A percentile compares a stretch with the other conserved stretches of the same genome.
Conservation (phyloP, 2,888 invertebrate species). For the Meliscaeva auricollis region DNA sequence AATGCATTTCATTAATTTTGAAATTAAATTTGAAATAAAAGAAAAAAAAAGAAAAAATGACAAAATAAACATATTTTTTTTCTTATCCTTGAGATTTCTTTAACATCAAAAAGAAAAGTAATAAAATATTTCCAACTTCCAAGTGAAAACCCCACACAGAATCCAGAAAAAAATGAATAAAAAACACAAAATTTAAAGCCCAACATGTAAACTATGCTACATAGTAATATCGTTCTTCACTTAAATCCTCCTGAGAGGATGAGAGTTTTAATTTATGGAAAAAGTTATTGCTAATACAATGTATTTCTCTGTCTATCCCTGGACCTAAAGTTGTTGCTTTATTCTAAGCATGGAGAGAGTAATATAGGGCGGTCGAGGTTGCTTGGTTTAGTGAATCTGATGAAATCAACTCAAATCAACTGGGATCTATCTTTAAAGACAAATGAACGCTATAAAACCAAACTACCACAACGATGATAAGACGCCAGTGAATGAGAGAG, state of each 20-base stretch:
- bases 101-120: not conserved
- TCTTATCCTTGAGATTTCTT: not conserved
- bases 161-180: not conserved
- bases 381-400: slow-evolving; percentile 12
- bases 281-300: slow-evolving; percentile 65
- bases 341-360: not conserved
- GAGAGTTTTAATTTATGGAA: slow-evolving; percentile 67
- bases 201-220: not conserved
- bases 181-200: not conserved
- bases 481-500: not conserved
- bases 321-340: not conserved
- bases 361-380: not conserved
- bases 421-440: slow-evolving; percentile 33
- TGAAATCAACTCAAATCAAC: slow-evolving; percentile 53
- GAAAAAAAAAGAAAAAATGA: not conserved
- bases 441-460: slow-evolving; percentile 38
- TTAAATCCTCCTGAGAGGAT: slow-evolving; percentile 33
- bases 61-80: slow-evolving; percentile 4
- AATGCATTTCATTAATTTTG: slow-evolving; percentile 13
- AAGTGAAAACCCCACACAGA: not conserved
- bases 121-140: slow-evolving; percentile 15
- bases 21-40: slow-evolving; percentile 2
- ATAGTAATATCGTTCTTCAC: not conserved
- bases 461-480: slow-evolving; percentile 42
- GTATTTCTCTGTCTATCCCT: slow-evolving; percentile 2